phyloP scores from a whole-genome alignment of 2,113 vertebrate genomes.

The Salminus brasiliensis region DNA sequence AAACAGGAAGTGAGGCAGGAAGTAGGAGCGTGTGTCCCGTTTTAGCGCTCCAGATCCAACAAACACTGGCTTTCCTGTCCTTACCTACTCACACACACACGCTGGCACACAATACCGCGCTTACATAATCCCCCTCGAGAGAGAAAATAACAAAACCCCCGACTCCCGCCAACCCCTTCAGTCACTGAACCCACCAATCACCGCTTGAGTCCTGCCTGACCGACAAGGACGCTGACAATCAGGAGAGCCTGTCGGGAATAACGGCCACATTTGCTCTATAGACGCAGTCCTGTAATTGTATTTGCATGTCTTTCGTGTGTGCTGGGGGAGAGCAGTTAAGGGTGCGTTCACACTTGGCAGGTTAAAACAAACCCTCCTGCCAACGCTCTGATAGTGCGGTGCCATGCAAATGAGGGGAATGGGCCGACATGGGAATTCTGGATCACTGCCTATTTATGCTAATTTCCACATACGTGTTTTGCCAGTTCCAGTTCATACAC shows the following conservation, averaged over 20 bases:
- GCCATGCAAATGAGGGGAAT: too few species aligned
- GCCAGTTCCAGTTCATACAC: too few species aligned
- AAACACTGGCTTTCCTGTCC: constrained; percentile 58
- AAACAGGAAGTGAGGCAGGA: constrained; percentile 57
- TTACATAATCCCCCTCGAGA: constrained; percentile 29
- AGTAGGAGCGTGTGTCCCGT: constrained; percentile 37
- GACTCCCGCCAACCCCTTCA: background rate
- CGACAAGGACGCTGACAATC: background rate
- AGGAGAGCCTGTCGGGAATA: background rate
- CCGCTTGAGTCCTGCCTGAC: background rate
- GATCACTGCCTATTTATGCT: too few species aligned
- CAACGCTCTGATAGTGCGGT: too few species aligned
- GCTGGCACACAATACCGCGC: constrained; percentile 36
- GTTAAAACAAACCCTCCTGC: too few species aligned
- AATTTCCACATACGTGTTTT: too few species aligned
- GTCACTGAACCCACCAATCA: constrained; percentile 1
- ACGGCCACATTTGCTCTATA: background rate
- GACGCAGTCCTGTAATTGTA: background rate
- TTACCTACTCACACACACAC: constrained; percentile 13
- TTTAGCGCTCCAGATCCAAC: constrained; percentile 43
- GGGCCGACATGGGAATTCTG: too few species aligned
- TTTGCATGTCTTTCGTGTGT: background rate
- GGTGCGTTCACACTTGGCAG: too few species aligned
- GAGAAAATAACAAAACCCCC: background rate
- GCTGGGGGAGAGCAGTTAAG: too few species aligned